phyloP scores from a whole-genome alignment of 2,888 invertebrate species.

The Siphonodentalium dalli region DNA sequence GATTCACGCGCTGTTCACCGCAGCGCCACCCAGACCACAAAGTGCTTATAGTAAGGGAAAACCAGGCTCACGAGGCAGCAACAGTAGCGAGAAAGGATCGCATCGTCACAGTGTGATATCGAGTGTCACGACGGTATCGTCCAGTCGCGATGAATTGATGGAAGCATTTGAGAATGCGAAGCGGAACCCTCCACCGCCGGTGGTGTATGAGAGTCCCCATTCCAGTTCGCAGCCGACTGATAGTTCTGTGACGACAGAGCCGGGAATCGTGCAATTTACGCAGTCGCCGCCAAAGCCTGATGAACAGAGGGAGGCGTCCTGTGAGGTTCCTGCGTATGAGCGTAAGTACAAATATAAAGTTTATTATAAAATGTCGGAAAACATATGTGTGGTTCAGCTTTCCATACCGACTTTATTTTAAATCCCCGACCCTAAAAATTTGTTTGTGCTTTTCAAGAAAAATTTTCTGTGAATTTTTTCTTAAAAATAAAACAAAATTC shows the following conservation, averaged over 20 bases:
- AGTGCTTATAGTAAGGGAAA: constrained; percentile 45
- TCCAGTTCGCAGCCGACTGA: constrained; percentile 53
- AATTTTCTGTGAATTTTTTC: too few species aligned
- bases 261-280: constrained; percentile 58
- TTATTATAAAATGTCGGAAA: too few species aligned
- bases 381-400: too few species aligned
- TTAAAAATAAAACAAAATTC: too few species aligned
- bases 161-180: constrained; percentile 56
- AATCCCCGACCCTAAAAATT: too few species aligned
- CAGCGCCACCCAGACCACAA: constrained; percentile 45
- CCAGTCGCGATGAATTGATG: constrained; percentile 55
- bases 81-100: constrained; percentile 54
- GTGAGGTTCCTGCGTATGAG: constrained; percentile 55
- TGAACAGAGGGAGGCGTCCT: constrained; percentile 56
- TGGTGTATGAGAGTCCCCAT: constrained; percentile 50
- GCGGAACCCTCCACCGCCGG: constrained; percentile 48
- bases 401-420: too few species aligned
- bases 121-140: constrained; percentile 58
- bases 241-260: constrained; percentile 56
- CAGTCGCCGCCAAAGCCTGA: constrained; percentile 58
- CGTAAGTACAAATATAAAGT: too few species aligned
- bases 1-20: constrained; percentile 52
- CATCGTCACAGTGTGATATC: constrained; percentile 58
- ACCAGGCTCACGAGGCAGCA: constrained; percentile 39
- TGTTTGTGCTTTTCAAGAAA: too few species aligned